These are phyloP conservation scores for Pocillopora damicornis DNA, from an alignment of 64 coral and sea anemone species.

Conservation along the genomic window DNA sequence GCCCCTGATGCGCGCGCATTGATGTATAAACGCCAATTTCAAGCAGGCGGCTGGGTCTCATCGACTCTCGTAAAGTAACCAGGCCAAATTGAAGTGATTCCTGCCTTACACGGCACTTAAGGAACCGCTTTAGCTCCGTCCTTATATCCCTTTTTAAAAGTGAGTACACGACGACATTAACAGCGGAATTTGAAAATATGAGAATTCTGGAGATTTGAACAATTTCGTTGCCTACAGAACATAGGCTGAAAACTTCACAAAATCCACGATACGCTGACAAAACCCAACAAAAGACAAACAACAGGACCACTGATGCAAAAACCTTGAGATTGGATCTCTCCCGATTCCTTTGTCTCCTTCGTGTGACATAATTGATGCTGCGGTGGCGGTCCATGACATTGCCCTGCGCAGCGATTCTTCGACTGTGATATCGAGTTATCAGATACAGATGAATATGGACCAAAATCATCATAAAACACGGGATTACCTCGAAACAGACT, in stretches of 20 bases:
- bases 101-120: not conserved
- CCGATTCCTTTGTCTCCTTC: slow-evolving; percentile 7
- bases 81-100: not conserved
- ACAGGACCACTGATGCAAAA: slow-evolving; percentile 61
- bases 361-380: not conserved
- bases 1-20: not conserved
- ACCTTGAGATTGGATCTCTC: slow-evolving; percentile 60
- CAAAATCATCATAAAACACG: slow-evolving; percentile 8
- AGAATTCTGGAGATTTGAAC: slow-evolving; percentile 26
- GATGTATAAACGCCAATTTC: not conserved
- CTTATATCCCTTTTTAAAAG: slow-evolving; percentile 44
- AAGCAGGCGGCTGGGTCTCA: not conserved
- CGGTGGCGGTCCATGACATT: not conserved
- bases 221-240: not conserved
- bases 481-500: not conserved
- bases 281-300: slow-evolving; percentile 78
- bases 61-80: not conserved
- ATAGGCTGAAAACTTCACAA: not conserved
- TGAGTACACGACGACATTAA: slow-evolving; percentile 45
- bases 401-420: not conserved
- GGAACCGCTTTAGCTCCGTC: not conserved
- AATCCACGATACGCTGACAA: slow-evolving; percentile 66
- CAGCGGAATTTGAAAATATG: slow-evolving; percentile 21
- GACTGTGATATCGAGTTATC: slow-evolving; percentile 1
- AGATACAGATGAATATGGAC: not conserved